Base-by-base conservation (phyloP, 2,113 vertebrate genomes). In the Dryoscopus gambensis region DNA sequence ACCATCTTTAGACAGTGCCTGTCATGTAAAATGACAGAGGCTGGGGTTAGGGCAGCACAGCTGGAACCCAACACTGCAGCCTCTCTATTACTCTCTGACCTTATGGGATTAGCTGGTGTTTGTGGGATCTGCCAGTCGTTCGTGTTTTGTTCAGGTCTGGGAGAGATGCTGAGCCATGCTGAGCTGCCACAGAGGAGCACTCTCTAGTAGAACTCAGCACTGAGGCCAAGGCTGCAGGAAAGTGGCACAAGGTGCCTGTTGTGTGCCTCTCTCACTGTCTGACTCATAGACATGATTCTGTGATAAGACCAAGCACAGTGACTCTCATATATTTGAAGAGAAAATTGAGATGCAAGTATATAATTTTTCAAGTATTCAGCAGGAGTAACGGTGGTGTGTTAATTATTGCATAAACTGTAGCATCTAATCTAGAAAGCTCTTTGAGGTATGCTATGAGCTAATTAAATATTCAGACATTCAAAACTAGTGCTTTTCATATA, bases 261-360 rank as follows among this genome's bases (percentile, higher is more conserved):
- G 6, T 30, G 46, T 62, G 39, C 55, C 23, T 46, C 21, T 85
- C 55, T 35, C 15, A 3, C 0, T 2, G 23, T 62, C 42, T 57
- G 67, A 46, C 16, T 76, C 11, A 10, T 6, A 64, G 18, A 24
- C 13, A 0, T 13, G 13, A 12, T 62, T 77, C 70, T 50, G 23
- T 59, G 55, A 3, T 63, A 18, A 8, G 27, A 80, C 40, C 13
- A 10, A 74, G 46, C 20, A 39, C 0, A 0, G 25, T 53, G 59
- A n/a, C 42, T 79, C 35, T 80, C 42, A 35, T 11, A 15, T 80
- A 2, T 55, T 69, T 14, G 3, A 77, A 65, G 20, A 56, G 37
- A 44, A 42, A 25, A 10, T 22, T 53, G 33, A 82, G 40, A 42
- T 53, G 31, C 14, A 65, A 65, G n/a, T 82, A 3, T 27, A 16